A percentile compares a stretch with the other conserved stretches of the same genome.
phyloP scores from a whole-genome alignment of 35 echinoderm and acorn worm genomes.

The Strongylocentrotus purpuratus region DNA sequence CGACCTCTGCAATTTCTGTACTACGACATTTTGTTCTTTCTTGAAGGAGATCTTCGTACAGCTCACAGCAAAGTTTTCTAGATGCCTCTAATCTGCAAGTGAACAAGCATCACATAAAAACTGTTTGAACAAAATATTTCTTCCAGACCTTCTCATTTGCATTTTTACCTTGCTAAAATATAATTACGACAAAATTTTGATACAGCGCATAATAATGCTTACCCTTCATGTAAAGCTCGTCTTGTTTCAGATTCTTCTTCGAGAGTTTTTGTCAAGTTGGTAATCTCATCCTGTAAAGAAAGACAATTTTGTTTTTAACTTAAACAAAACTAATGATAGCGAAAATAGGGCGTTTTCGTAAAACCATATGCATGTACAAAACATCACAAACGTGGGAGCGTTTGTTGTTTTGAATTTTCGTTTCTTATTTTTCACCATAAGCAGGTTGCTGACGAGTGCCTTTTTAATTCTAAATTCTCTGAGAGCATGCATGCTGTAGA shows the following conservation, averaged over 20 bases:
- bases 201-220: neutral
- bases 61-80: conserved; percentile 59
- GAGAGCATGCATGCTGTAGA: no score
- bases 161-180: no score
- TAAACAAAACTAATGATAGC: neutral
- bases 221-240: conserved; percentile 64
- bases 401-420: no score
- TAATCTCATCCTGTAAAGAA: conserved; percentile 55
- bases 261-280: conserved; percentile 45
- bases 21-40: neutral
- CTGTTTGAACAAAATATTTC: no score
- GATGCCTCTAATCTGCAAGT: conserved; percentile 64
- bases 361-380: no score
- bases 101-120: neutral
- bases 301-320: conserved; percentile 7
- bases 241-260: conserved; percentile 60
- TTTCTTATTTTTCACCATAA: no score
- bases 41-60: conserved; percentile 31
- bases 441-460: no score
- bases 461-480: no score
- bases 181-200: no score
- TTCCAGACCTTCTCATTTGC: no score
- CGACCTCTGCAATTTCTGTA: neutral
- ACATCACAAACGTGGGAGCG: no score
- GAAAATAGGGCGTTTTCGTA: neutral